phyloP scores from a whole-genome alignment of 2,888 invertebrate genomes.

The Entomobrya proxima region DNA sequence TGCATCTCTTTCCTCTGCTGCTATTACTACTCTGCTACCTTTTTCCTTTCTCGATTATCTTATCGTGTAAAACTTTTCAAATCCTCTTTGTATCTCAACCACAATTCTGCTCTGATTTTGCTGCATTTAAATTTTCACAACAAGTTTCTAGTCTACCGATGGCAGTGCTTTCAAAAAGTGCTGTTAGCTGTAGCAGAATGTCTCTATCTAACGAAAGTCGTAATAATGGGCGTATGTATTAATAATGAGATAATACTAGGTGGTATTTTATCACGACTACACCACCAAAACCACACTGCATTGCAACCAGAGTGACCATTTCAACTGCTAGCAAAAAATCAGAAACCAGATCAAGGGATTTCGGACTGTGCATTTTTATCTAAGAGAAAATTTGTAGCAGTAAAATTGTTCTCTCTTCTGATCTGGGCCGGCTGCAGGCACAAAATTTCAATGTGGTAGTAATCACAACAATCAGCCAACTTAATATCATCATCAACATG shows the following conservation, averaged over 20 bases:
- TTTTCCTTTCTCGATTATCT: neutral
- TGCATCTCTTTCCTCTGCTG: neutral
- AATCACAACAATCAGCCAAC: neutral
- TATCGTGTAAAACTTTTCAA: neutral
- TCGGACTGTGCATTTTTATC: neutral
- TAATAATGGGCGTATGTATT: conserved; percentile 25
- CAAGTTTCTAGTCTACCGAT: neutral
- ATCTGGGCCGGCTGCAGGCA: conserved; percentile 19
- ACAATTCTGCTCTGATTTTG: conserved; percentile 16
- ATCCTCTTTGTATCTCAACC: neutral
- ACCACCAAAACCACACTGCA: neutral
- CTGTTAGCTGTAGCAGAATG: neutral
- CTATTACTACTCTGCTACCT: neutral
- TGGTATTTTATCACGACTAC: conserved; percentile 43
- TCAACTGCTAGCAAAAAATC: neutral
- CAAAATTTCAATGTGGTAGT: conserved; percentile 4
- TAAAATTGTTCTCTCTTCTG: neutral
- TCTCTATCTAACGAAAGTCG: conserved; percentile 12
- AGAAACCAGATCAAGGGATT: conserved; percentile 30
- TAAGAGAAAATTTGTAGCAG: conserved; percentile 4
- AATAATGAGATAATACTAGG: conserved; percentile 60
- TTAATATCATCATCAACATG: neutral
- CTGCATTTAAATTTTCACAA: neutral
- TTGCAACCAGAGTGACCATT: neutral
- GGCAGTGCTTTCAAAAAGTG: neutral